phyloP scores from a whole-genome alignment of 2,113 vertebrate species.

The Fregetta grallaria region DNA sequence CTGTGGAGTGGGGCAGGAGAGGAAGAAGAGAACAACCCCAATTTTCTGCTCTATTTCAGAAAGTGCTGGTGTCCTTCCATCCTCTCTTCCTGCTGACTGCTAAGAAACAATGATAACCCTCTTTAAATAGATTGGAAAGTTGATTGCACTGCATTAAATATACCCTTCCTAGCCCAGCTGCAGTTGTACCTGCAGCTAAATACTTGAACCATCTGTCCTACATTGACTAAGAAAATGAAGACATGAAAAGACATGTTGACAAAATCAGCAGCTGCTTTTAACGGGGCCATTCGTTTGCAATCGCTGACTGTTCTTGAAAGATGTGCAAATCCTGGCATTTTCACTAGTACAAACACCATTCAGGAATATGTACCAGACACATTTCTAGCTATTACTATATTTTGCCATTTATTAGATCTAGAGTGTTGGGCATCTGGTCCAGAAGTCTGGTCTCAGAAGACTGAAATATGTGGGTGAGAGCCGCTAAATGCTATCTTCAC shows the following conservation, averaged over 20 bases:
- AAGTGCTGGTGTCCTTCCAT: background rate
- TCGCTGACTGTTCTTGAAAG: background rate
- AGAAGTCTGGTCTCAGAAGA: background rate
- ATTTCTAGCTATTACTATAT: background rate
- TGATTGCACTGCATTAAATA: background rate
- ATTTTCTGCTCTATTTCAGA: conserved; percentile 33
- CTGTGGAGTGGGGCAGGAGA: background rate
- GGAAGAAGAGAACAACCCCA: background rate
- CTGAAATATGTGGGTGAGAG: background rate
- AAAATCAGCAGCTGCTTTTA: background rate
- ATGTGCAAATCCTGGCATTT: background rate
- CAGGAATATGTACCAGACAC: background rate
- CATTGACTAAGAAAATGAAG: background rate
- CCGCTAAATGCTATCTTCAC: background rate
- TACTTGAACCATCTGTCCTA: background rate
- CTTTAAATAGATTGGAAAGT: background rate
- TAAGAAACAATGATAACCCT: background rate
- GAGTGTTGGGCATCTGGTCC: background rate
- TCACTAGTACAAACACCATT: background rate
- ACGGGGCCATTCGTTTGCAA: background rate
- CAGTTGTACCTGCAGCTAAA: background rate
- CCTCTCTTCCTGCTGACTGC: background rate
- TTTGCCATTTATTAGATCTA: background rate
- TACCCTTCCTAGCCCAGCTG: background rate
- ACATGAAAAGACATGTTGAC: background rate